A percentile compares a stretch with the other conserved stretches of the same genome.
phyloP scores from a whole-genome alignment of 2,888 invertebrate species.

The Cantharis nigra region DNA sequence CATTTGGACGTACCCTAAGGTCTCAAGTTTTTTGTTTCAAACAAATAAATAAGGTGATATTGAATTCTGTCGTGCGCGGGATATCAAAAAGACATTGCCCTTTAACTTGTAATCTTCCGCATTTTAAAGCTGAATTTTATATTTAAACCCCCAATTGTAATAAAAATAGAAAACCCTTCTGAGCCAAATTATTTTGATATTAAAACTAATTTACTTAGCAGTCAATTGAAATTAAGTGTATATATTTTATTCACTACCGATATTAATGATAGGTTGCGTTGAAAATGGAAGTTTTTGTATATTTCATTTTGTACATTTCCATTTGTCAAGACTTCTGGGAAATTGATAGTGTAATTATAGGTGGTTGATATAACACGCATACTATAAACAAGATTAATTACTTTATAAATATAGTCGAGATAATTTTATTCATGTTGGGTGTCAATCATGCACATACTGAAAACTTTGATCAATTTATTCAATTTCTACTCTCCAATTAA shows the following conservation, averaged over 20 bases:
- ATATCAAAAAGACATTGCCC: slow-evolving; percentile 4
- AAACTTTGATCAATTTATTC: not conserved
- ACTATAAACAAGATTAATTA: slow-evolving; percentile 42
- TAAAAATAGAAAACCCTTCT: not conserved
- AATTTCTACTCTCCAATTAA: not conserved
- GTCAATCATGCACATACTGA: slow-evolving; percentile 15
- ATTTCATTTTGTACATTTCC: slow-evolving; percentile 30
- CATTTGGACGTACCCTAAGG: slow-evolving; percentile 5
- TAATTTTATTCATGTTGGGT: slow-evolving; percentile 30
- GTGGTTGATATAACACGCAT: slow-evolving; percentile 40
- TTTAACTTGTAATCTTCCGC: not conserved
- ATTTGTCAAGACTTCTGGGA: slow-evolving; percentile 32
- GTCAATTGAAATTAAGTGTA: slow-evolving; percentile 16
- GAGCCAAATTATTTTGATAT: slow-evolving; percentile 14
- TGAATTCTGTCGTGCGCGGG: slow-evolving; percentile 6
- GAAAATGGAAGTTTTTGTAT: slow-evolving; percentile 21
- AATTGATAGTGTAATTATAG: slow-evolving; percentile 41
- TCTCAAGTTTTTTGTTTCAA: slow-evolving; percentile 14
- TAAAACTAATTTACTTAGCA: slow-evolving; percentile 17
- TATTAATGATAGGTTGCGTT: slow-evolving; percentile 17
- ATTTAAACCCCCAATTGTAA: not conserved
- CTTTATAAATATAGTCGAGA: slow-evolving; percentile 40
- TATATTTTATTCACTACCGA: not conserved
- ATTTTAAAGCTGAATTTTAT: not conserved
- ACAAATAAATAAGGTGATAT: slow-evolving; percentile 7